A percentile compares a stretch with the other conserved stretches of the same genome.
Evolutionary conservation across 2,113 vertebrate genomes (phyloP).

Genomic region (Cepphus grylle): DNA sequence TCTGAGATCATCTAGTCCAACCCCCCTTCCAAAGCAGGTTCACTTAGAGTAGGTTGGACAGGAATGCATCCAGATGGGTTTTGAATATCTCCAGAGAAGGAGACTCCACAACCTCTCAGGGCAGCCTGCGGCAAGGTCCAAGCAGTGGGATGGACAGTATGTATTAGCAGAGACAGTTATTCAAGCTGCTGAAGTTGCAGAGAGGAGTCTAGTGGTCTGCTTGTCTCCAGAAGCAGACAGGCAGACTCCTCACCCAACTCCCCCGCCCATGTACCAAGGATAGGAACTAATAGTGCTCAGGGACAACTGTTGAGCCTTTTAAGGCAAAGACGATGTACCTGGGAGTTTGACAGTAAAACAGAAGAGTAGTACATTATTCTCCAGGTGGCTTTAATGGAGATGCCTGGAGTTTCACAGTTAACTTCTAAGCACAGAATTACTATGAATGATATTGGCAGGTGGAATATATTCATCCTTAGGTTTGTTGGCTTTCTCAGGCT

Average conservation of each 20-base stretch:
- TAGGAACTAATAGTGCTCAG: background rate
- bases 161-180: background rate
- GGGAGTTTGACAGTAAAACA: background rate
- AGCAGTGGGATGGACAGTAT: background rate
- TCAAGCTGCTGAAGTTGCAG: background rate
- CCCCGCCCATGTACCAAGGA: background rate
- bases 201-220: background rate
- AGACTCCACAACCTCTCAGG: background rate
- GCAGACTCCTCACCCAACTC: background rate
- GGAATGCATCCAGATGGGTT: background rate
- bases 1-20: background rate
- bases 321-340: background rate
- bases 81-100: background rate
- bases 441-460: background rate
- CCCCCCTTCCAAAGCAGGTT: background rate
- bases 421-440: background rate
- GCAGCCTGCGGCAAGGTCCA: background rate
- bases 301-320: background rate
- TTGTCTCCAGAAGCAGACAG: background rate
- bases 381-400: background rate
- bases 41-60: background rate
- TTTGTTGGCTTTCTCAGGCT: background rate
- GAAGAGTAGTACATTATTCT: background rate
- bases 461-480: background rate
- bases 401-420: background rate